Evolutionary conservation across 2,797 vertebrate species (phyloP).

Genomic region (Enteromius viviparus): DNA sequence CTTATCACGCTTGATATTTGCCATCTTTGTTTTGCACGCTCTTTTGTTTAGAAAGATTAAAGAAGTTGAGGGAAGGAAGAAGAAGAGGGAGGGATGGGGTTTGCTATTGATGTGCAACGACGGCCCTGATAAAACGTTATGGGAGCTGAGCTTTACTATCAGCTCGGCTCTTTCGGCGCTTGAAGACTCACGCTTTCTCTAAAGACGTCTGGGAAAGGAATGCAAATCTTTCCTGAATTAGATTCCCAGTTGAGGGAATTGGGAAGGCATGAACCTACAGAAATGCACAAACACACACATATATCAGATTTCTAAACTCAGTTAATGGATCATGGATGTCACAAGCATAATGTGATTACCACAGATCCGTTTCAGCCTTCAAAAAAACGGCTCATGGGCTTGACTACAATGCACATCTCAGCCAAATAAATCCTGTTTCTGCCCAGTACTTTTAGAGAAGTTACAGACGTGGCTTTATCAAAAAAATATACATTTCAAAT

Average conservation of each 20-base stretch:
- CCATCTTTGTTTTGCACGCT: constrained; percentile 68
- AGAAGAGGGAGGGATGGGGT: constrained; percentile 56
- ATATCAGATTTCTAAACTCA: constrained; percentile 54
- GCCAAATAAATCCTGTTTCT: constrained; percentile 68
- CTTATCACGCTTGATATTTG: constrained; percentile 73
- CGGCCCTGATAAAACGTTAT: constrained; percentile 78
- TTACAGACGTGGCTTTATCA: constrained; percentile 70
- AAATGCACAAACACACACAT: constrained; percentile 26
- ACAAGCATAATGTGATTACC: constrained; percentile 78
- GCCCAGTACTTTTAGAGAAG: constrained; percentile 55
- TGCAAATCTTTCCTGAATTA: constrained; percentile 74
- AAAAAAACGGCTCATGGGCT: constrained; percentile 62
- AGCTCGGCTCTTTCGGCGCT: constrained; percentile 76
- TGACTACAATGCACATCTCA: constrained; percentile 69
- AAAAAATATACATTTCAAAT: constrained; percentile 73
- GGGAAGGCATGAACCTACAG: background rate
- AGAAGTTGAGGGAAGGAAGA: constrained; percentile 60
- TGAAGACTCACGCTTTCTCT: constrained; percentile 68
- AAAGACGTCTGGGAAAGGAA: constrained; percentile 61
- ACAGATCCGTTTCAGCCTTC: constrained; percentile 77
- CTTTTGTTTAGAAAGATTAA: constrained; percentile 80
- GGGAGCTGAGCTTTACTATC: constrained; percentile 76
- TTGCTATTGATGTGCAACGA: constrained; percentile 79
- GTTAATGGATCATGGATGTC: constrained; percentile 72
- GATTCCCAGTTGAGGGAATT: constrained; percentile 67